Conservation (phyloP, 1,140 invertebrate species). For the Trichonephila inaurata region DNA sequence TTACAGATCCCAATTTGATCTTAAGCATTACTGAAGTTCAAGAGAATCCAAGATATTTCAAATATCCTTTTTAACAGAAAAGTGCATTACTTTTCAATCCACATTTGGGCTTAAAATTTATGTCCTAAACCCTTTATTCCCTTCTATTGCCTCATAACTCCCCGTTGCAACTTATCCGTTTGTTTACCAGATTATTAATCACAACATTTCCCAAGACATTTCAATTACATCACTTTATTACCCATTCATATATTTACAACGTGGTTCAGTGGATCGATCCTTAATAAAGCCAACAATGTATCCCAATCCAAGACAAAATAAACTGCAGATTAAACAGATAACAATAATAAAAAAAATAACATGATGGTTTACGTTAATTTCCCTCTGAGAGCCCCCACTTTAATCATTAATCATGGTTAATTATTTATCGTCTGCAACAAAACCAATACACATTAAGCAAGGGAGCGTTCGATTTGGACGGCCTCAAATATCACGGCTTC, state of each 20-base stretch:
- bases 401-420: constrained; percentile 51
- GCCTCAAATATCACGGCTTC: constrained; percentile 65
- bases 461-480: constrained; percentile 36
- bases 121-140: too few species aligned
- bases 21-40: too few species aligned
- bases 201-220: neutral
- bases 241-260: neutral
- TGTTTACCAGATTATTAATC: neutral
- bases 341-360: neutral
- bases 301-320: neutral
- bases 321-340: neutral
- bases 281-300: constrained; percentile 31
- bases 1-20: too few species aligned
- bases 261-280: neutral
- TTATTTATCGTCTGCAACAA: constrained; percentile 65
- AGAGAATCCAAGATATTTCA: too few species aligned
- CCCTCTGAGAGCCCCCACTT: neutral
- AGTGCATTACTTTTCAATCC: too few species aligned
- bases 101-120: too few species aligned
- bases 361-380: constrained; percentile 4
- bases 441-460: constrained; percentile 66
- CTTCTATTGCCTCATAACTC: too few species aligned
- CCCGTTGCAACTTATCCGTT: neutral
- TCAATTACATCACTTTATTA: neutral
- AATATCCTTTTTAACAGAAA: too few species aligned